Percentiles rank a stretch among this genome's conserved stretches.
Conservation (phyloP, 2,797 vertebrate species). For the Ispidina picta region DNA sequence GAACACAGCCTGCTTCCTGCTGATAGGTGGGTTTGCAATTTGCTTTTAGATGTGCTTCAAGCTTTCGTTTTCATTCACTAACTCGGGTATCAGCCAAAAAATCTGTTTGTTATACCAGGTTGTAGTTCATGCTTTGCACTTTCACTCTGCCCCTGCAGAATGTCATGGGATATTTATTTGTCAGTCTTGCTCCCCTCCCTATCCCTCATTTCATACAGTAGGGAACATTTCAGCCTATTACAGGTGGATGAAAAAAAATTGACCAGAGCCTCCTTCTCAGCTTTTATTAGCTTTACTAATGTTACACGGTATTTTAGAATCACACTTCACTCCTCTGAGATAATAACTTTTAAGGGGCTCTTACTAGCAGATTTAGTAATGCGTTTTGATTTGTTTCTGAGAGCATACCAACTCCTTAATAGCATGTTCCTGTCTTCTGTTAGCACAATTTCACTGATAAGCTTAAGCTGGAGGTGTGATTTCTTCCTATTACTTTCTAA, state of each 20-base stretch:
- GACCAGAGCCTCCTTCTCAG: not conserved
- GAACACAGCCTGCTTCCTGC: conserved; percentile 28
- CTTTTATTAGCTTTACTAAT: not conserved
- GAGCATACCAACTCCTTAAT: not conserved
- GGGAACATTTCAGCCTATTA: not conserved
- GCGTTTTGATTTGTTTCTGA: not conserved
- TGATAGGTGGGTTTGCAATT: conserved; percentile 26
- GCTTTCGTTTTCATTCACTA: not conserved
- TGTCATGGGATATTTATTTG: not conserved
- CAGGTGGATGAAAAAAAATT: not conserved
- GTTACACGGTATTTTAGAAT: not conserved
- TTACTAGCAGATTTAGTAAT: not conserved
- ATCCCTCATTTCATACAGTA: not conserved
- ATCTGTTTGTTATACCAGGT: not conserved
- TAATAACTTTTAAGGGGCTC: not conserved
- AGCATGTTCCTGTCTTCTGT: not conserved
- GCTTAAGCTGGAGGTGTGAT: not conserved
- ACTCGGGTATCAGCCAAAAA: not conserved
- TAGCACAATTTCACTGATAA: not conserved
- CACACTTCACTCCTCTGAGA: not conserved
- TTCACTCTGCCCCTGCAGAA: not conserved
- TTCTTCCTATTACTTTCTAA: not conserved
- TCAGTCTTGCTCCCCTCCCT: not conserved
- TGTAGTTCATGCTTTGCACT: not conserved
- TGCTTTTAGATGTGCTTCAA: not conserved